Evolutionary conservation across 2,113 vertebrate genomes (phyloP), one percentile per base, ranked within the genome.

Genomic region (Nymphicus hollandicus): DNA sequence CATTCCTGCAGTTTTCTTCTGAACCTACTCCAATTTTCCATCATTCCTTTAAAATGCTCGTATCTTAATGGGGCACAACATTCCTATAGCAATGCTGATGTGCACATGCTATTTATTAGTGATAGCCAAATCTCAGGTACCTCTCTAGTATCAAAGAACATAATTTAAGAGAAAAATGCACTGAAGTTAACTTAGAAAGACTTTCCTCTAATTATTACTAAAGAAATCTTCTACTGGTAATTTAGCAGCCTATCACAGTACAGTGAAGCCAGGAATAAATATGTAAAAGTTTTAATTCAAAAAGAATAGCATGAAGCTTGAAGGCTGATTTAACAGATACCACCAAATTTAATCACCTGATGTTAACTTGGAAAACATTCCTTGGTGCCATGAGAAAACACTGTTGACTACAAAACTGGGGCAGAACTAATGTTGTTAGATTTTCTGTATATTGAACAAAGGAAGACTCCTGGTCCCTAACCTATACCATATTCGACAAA

Each of bases 311-410:
- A 91, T 84, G 92, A 84, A 74, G 72, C 56, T 95, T 94, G 77
- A 96, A 94, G 90, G 79, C 22, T 95, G 76, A 95, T 96, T 96
- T 96, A 96, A 86, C 89, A 93, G 88, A 78, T 71, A 93, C 8
- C 73, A 43, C 79, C 88, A 95, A 91, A 60, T 78, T 94, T 47
- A 91, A 86, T 78, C 79, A 88, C 60, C 88, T 96, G 80, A 81
- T 84, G 60, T 68, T 88, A 79, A 81, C 60, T 6, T 88, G 94
- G 64, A 88, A 94, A 96, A 71, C 79, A 44, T 88, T 96, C 56
- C 37, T 86, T 81, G 69, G 13, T 92, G 55, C 61, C 41, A 52
- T 37, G 68, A 93, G 80, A 71, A 96, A 91, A 84, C 27, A 68
- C 18, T 29, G 25, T 52, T 95, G 80, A 47, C 77, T 91, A 84